Evolutionary conservation across 1,140 invertebrate species (phyloP).

Genomic region (Penaeus indicus): DNA sequence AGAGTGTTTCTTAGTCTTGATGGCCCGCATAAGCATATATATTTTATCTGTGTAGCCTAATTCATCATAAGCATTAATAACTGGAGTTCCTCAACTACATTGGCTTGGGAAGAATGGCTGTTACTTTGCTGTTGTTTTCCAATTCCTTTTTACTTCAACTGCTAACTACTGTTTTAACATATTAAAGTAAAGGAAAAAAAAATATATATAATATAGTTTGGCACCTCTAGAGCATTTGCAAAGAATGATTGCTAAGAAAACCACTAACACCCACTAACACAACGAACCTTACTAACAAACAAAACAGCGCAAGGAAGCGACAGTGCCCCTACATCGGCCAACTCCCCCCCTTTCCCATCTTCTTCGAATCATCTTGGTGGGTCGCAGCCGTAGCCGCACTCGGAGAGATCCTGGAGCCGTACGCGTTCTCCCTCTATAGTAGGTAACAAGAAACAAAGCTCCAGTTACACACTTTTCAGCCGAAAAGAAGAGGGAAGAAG

Average conservation of each 20-base stretch:
- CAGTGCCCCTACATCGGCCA: constrained; percentile 88
- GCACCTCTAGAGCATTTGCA: neutral
- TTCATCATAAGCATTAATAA: too few relatives aligned
- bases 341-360: constrained; percentile 80
- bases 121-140: too few relatives aligned
- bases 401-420: constrained; percentile 61
- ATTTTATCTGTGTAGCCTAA: too few relatives aligned
- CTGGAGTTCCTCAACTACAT: too few relatives aligned
- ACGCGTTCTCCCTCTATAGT: constrained; percentile 64
- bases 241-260: neutral
- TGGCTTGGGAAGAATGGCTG: too few relatives aligned
- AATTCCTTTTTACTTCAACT: too few relatives aligned
- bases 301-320: constrained; percentile 85
- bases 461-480: neutral
- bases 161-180: too few relatives aligned
- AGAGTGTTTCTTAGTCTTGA: too few relatives aligned
- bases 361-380: constrained; percentile 61
- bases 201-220: neutral
- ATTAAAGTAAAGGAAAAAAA: neutral
- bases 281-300: constrained; percentile 24
- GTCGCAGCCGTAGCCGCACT: constrained; percentile 49
- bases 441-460: constrained; percentile 31
- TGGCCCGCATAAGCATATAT: too few relatives aligned
- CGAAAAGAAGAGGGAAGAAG: neutral
- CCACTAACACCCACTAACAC: neutral